Evolutionary conservation across 2,113 vertebrate species (phyloP).

Genomic region (Prochilodus magdalenae): DNA sequence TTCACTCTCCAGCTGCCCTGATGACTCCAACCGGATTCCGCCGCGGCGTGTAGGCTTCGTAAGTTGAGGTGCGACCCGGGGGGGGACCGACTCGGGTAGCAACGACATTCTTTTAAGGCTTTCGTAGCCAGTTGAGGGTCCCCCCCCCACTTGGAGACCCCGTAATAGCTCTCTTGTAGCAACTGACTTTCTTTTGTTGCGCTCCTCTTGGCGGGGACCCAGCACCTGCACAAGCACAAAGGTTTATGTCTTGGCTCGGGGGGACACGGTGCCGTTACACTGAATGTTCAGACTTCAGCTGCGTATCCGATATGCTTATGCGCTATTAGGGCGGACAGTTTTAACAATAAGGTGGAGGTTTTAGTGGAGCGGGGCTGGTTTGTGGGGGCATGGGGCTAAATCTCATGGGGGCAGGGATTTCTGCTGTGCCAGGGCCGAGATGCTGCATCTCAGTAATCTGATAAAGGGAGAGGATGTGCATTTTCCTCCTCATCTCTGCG

Average conservation of each 20-base stretch:
- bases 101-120: too few species aligned
- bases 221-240: not conserved
- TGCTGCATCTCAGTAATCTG: conserved; percentile 59
- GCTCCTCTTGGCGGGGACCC: not conserved
- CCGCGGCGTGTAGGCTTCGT: too few species aligned
- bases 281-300: conserved; percentile 45
- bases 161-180: not conserved
- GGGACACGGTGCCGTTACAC: not conserved
- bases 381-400: too few species aligned
- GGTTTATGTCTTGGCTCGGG: not conserved
- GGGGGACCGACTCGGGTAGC: too few species aligned
- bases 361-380: conserved; percentile 48
- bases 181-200: not conserved
- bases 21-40: too few species aligned
- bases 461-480: conserved; percentile 4
- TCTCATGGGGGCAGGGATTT: too few species aligned
- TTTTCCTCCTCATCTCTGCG: not conserved
- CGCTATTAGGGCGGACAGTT: conserved; percentile 17
- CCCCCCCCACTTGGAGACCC: too few species aligned
- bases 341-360: conserved; percentile 51
- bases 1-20: not conserved
- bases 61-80: too few species aligned
- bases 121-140: too few species aligned
- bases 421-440: conserved; percentile 56
- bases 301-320: conserved; percentile 41